These are phyloP conservation scores for Drosophila nikananu DNA, from an alignment of 1,140 invertebrate species.

Conservation along the genomic window DNA sequence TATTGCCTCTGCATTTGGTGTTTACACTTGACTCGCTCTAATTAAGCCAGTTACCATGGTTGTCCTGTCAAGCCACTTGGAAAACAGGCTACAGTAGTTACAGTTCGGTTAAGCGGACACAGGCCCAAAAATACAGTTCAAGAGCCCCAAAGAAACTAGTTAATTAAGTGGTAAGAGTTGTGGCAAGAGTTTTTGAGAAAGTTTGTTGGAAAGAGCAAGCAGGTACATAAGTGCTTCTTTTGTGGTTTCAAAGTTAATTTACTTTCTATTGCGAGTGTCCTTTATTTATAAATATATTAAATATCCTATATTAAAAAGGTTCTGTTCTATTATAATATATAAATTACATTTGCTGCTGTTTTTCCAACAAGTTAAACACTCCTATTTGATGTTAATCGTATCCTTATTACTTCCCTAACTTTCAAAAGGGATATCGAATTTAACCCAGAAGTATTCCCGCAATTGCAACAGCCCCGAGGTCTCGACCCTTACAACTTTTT, in stretches of 20 bases:
- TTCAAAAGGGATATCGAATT: background rate
- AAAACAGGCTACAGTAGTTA: slow-evolving; percentile 6
- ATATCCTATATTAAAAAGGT: background rate
- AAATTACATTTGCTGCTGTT: background rate
- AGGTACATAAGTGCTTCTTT: background rate
- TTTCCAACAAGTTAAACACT: background rate
- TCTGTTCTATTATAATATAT: too few relatives aligned
- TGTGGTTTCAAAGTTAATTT: too few relatives aligned
- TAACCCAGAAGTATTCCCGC: background rate
- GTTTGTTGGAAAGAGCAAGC: background rate
- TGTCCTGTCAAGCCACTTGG: background rate
- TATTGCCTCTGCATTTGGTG: slow-evolving; percentile 32
- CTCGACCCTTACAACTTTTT: slow-evolving; percentile 28
- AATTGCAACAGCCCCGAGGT: background rate
- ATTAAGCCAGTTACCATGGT: slow-evolving; percentile 35
- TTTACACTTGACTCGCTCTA: slow-evolving; percentile 41
- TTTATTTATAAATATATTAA: background rate
- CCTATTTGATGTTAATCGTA: background rate
- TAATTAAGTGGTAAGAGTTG: slow-evolving; percentile 1
- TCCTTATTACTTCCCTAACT: background rate
- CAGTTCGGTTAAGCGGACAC: background rate
- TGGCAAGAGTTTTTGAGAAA: background rate
- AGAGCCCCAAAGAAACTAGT: background rate
- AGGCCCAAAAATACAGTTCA: background rate
- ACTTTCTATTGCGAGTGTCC: too few relatives aligned